Percentiles rank a stretch among this genome's conserved stretches.
Evolutionary conservation across 2,113 vertebrate species (phyloP).

Genomic region (Hippocampus barbouri): DNA sequence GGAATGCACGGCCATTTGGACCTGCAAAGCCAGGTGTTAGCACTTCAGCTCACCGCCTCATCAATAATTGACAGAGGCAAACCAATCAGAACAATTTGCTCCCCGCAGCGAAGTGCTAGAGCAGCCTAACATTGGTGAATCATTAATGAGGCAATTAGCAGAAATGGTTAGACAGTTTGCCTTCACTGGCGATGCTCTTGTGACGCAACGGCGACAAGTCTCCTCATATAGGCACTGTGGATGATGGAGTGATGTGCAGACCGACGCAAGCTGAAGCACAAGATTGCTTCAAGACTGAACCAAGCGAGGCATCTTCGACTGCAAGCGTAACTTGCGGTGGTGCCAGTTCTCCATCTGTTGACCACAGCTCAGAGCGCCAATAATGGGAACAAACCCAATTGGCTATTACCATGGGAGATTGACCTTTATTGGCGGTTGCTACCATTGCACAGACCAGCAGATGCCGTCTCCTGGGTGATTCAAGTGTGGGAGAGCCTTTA

Average conservation of each 20-base stretch:
- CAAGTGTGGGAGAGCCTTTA: slow-evolving; percentile 68
- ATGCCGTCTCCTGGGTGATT: slow-evolving; percentile 59
- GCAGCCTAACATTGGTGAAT: slow-evolving; percentile 75
- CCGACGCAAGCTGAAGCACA: slow-evolving; percentile 34
- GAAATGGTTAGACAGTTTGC: slow-evolving; percentile 75
- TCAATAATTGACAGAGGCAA: slow-evolving; percentile 80
- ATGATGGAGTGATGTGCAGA: slow-evolving; percentile 37
- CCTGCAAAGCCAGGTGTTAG: slow-evolving; percentile 74
- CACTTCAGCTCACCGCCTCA: slow-evolving; percentile 76
- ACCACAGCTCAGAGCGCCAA: slow-evolving; percentile 64
- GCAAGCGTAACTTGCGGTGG: slow-evolving; percentile 39
- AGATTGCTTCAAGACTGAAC: slow-evolving; percentile 23
- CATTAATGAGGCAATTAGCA: slow-evolving; percentile 81
- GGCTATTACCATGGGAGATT: slow-evolving; percentile 66
- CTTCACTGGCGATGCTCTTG: slow-evolving; percentile 56
- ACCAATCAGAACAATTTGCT: slow-evolving; percentile 81
- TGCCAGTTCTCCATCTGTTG: slow-evolving; percentile 65
- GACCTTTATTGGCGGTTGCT: slow-evolving; percentile 70
- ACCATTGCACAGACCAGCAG: slow-evolving; percentile 53
- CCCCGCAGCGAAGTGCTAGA: slow-evolving; percentile 74
- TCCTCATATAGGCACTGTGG: slow-evolving; percentile 39
- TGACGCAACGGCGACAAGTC: slow-evolving; percentile 53
- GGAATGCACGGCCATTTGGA: slow-evolving; percentile 62
- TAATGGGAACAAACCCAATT: slow-evolving; percentile 70
- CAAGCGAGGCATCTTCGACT: slow-evolving; percentile 27